Base-by-base conservation (phyloP, 2,797 vertebrate genomes). In the Megalops cyprinoides region DNA sequence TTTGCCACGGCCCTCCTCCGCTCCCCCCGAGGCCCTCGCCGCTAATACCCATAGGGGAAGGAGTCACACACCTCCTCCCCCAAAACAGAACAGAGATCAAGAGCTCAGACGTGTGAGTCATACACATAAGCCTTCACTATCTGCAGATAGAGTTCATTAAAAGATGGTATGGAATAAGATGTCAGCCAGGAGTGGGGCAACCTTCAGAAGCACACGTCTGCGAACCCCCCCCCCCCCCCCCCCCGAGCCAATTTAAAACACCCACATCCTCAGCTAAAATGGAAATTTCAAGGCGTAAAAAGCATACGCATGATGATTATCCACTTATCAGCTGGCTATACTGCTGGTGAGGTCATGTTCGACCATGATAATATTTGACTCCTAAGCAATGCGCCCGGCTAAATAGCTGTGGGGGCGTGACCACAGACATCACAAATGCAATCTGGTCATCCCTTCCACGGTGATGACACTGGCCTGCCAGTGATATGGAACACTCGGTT, bases 31-130 rank as follows among this genome's bases (percentile, higher is more conserved):
- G 76, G 62, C 75, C 51, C 25, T 73, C 39, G 55, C 77, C 12
- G n/a, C n/a, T 48, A 58, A 75, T 39, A 44, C 49, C 53, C 28
- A 51, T 60, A 39, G 77, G 51, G 56, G 62, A 56, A 73, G 53
- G 77, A 69, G 23, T 82, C 79, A 77, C 25, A 71, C 56, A 55
- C 58, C 76, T 49, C 58, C 79, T 75, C 60, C 74, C 37, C 60
- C 62, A 12, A 53, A 78, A 15, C 23, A 28, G 65, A 84, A 77
- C 51, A 31, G 39, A 85, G 71, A 84, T 85, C 62, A 85, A 79
- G 76, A 60, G 58, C 62, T 67, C 69, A 58, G 78, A 80, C 79
- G 65, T 42, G 74, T 85, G 78, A 86, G 79, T 86, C 83, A 86
- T 81, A 77, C 56, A 0, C 62, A 62, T 25, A 15, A 37, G 67